Conservation (phyloP, 2,888 invertebrate genomes). For the Chironomus tentans region DNA sequence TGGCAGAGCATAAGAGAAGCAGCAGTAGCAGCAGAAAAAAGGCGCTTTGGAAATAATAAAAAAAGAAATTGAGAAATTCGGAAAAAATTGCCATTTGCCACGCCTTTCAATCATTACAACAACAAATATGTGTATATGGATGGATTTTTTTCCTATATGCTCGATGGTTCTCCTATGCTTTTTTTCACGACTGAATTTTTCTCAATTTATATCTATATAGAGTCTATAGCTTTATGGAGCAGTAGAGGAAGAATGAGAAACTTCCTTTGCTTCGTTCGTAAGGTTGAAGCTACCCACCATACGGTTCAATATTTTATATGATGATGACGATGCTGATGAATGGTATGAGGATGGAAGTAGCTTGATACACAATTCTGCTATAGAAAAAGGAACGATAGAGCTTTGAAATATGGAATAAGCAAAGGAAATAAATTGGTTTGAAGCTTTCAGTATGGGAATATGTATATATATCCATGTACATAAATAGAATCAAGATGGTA, state of each 20-base stretch:
- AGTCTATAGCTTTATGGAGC: neutral
- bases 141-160: slow-evolving; percentile 23
- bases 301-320: neutral
- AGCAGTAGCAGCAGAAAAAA: slow-evolving; percentile 1
- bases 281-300: too few species aligned
- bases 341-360: neutral
- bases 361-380: neutral
- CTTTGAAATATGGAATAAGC: slow-evolving; percentile 12
- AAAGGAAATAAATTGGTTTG: slow-evolving; percentile 23
- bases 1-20: slow-evolving; percentile 2
- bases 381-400: neutral
- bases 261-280: too few species aligned
- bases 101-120: slow-evolving; percentile 26
- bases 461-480: neutral
- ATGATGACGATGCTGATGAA: neutral
- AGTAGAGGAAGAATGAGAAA: neutral
- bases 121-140: slow-evolving; percentile 24
- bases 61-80: slow-evolving; percentile 23
- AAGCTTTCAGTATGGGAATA: neutral
- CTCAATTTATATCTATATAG: neutral
- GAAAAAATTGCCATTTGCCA: slow-evolving; percentile 25
- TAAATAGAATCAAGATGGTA: neutral
- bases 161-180: slow-evolving; percentile 15
- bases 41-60: slow-evolving; percentile 17
- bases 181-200: neutral